Base-by-base conservation (phyloP, 2,888 invertebrate species). In the Pantelozetes paolii region DNA sequence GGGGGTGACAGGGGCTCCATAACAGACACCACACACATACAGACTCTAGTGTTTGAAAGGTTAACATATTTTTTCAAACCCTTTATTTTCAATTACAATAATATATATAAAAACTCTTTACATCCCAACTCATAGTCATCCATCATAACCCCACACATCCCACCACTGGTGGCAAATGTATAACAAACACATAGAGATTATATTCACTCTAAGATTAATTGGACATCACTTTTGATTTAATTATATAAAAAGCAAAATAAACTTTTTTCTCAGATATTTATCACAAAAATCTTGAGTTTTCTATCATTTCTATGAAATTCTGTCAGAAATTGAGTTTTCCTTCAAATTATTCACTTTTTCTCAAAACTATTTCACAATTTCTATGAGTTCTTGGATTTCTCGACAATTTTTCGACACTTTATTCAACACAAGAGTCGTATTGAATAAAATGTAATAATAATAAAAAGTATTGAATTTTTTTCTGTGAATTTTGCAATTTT, bases 221-320 rank as follows among this genome's bases (percentile, higher is more conserved):
- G 28, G 57, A 57, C 57, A 57, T 28, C 57, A 57, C 57, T 57
- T 57, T 18, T 57, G 57, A 57, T 57, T 57, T 57, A 57, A 57
- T 57, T 57, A 57, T 15, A 57, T n/a, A n/a, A n/a, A n/a, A 48
- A 48, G 20, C n/a, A 48, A 48, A 20, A n/a, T n/a, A 48, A 11
- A 48, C n/a, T n/a, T 48, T 48, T 20, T 45, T 3, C 45, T 2
- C 20, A 48, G 48, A 48, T 48, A 20, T 40, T 48, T 48, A 48
- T 48, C 48, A 48, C n/a, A 48, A 48, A 9, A 48, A 20, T 48
- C 20, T 48, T 20, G 20, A 48, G 20, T 20, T 48, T 48, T 20
- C 48, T 40, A 20, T 20, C 48, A 48, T 20, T n/a, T n/a, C n/a
- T n/a, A 48, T 48, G 20, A 48, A 48, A 48, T 20, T 48, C 20